phyloP scores from a whole-genome alignment of 23 tunicate species.

The Ciona savignyi region DNA sequence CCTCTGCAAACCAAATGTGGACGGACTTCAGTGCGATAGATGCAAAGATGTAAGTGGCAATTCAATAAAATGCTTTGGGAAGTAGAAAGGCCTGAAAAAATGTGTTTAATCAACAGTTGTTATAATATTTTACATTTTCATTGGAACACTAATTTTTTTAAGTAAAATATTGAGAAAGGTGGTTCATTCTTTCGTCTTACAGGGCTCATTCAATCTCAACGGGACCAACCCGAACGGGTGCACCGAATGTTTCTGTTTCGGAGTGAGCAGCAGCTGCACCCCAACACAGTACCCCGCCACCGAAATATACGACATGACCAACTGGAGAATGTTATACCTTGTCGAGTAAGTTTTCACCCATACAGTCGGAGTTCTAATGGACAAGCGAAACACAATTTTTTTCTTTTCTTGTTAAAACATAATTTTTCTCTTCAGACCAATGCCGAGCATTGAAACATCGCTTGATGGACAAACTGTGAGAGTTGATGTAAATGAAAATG shows the following conservation, averaged over 20 bases:
- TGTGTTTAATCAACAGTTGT: background rate
- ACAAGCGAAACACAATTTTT: too few relatives aligned
- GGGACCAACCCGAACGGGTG: constrained; percentile 68
- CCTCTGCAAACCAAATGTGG: constrained; percentile 86
- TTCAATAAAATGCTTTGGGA: background rate
- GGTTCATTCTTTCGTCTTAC: background rate
- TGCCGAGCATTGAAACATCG: constrained; percentile 11
- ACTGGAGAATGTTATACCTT: constrained; percentile 52
- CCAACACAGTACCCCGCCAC: constrained; percentile 58
- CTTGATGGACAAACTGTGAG: constrained; percentile 19
- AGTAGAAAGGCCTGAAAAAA: background rate
- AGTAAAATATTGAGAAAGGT: too few relatives aligned
- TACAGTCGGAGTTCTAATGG: too few relatives aligned
- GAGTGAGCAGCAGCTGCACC: constrained; percentile 30
- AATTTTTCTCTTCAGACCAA: too few relatives aligned
- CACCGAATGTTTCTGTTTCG: constrained; percentile 85
- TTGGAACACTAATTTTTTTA: background rate
- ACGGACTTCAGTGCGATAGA: constrained; percentile 81
- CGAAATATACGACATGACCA: constrained; percentile 60
- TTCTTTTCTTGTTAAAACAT: too few relatives aligned
- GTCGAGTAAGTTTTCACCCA: constrained; percentile 20
- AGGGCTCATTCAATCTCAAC: constrained; percentile 74
- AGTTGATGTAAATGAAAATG: constrained; percentile 32
- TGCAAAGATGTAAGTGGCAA: constrained; percentile 52
- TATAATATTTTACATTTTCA: background rate